phyloP scores from a whole-genome alignment of 2,888 invertebrate genomes.

The Neria commutata region DNA sequence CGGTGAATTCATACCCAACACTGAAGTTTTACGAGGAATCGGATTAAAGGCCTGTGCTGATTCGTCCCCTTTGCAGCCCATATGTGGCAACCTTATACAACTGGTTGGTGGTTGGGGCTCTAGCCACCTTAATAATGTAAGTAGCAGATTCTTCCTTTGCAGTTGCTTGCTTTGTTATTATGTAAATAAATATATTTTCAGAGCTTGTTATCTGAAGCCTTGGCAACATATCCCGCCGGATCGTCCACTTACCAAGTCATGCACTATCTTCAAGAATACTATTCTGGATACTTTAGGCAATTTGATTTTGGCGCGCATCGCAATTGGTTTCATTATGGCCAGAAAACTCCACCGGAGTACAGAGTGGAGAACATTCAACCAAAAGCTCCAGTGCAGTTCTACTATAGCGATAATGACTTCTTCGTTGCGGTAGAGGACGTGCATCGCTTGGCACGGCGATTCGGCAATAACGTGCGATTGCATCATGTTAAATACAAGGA shows the following conservation, averaged over 20 bases:
- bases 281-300: conserved; percentile 30
- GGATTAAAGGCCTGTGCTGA: conserved; percentile 61
- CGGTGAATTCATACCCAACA: conserved; percentile 68
- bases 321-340: conserved; percentile 24
- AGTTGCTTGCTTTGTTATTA: too few relatives aligned
- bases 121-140: conserved; percentile 35
- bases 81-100: conserved; percentile 34
- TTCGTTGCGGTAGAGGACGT: conserved; percentile 30
- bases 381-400: conserved; percentile 26
- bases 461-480: conserved; percentile 20
- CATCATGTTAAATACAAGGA: conserved; percentile 28
- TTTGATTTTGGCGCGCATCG: conserved; percentile 31
- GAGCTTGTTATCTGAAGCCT: conserved; percentile 24
- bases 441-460: conserved; percentile 19
- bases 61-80: conserved; percentile 22
- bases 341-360: conserved; percentile 32
- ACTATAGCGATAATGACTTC: conserved; percentile 35
- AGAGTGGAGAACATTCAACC: conserved; percentile 24
- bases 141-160: conserved; percentile 33
- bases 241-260: conserved; percentile 34
- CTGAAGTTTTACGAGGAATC: conserved; percentile 59
- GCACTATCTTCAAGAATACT: conserved; percentile 39
- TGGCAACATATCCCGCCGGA: conserved; percentile 38
- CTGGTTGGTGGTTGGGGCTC: conserved; percentile 35
- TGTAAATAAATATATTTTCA: conserved; percentile 14